phyloP scores from a whole-genome alignment of 2,797 vertebrate genomes.

The Holocentrus rufus region DNA sequence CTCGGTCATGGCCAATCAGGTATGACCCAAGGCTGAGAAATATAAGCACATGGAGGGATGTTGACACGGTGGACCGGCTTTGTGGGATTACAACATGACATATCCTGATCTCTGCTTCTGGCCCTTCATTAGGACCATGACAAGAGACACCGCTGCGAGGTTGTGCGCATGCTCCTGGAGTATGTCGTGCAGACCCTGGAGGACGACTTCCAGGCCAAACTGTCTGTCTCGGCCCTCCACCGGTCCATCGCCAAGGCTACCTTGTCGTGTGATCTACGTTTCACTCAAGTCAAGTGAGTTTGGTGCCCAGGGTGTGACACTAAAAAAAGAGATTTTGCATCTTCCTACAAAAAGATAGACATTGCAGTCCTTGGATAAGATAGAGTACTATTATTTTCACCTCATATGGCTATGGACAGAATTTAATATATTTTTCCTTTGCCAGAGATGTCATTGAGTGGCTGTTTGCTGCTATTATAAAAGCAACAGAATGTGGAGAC shows the following conservation, averaged over 20 bases:
- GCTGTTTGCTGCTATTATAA: conserved; percentile 84
- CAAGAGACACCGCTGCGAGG: conserved; percentile 62
- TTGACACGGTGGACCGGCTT: background rate
- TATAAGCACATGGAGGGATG: background rate
- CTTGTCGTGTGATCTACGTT: conserved; percentile 87
- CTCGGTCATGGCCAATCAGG: conserved; percentile 86
- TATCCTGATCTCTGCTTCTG: background rate
- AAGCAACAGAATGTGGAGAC: conserved; percentile 59
- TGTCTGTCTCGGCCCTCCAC: conserved; percentile 74
- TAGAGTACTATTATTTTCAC: background rate
- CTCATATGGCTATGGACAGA: background rate
- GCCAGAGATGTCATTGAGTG: conserved; percentile 90
- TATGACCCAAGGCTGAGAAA: conserved; percentile 64
- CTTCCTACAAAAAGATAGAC: background rate
- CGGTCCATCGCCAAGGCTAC: conserved; percentile 85
- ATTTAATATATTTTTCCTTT: conserved; percentile 1
- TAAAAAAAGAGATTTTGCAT: background rate
- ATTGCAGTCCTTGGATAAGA: background rate
- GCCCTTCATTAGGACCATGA: conserved; percentile 64
- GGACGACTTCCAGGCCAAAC: conserved; percentile 88
- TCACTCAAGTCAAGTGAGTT: conserved; percentile 87
- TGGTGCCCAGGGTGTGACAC: background rate
- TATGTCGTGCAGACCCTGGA: conserved; percentile 92
- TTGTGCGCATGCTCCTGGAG: conserved; percentile 86
- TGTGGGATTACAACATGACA: background rate